Base-by-base conservation (phyloP, 2,888 invertebrate species). In the Notocelia uddmanniana region DNA sequence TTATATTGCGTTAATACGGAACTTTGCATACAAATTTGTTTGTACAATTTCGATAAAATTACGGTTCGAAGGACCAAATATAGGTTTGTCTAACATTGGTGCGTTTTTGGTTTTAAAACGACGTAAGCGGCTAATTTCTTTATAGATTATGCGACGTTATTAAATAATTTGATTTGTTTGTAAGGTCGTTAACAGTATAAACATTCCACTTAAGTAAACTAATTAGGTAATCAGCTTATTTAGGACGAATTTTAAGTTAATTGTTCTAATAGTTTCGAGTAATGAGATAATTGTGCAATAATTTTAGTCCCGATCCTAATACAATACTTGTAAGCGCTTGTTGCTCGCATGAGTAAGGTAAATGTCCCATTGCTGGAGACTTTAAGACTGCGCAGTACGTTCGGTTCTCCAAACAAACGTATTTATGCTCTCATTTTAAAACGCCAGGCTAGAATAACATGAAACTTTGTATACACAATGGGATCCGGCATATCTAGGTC, bases 31-130 rank as follows among this genome's bases (percentile, higher is more conserved):
- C 45, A 52, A 55, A 62, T 54, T 58, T 66, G 70, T 70, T 64
- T 45, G n/a, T 45, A n/a, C 45, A 50, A 21, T 52, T 54, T 41
- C 18, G 52, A 52, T 64, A 70, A 70, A 31, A 70, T 26, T 63
- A 45, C 48, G 64, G 63, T 63, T 45, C 66, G 59, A 50, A 26
- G 57, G 45, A 26, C 23, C 71, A 71, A 68, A 66, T 66, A 71
- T 71, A 66, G 31, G 54, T 66, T 66, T 64, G 48, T 55, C 58
- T 70, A 26, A 64, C 52, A 64, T 64, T 57, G 50, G 50, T 50
- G 13, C 10, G 15, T 31, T 55, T 26, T n/a, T 3, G 13, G n/a
- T 9, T 8, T 3, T 31, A 26, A 10, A 19, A 31, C 2, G n/a
- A 26, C 13, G 2, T 26, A 55, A n/a, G 26, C 6, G 26, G 0